Percentiles rank a stretch among this genome's conserved stretches.
Conservation (phyloP, 2,888 invertebrate species). For the Parnassius orleans region DNA sequence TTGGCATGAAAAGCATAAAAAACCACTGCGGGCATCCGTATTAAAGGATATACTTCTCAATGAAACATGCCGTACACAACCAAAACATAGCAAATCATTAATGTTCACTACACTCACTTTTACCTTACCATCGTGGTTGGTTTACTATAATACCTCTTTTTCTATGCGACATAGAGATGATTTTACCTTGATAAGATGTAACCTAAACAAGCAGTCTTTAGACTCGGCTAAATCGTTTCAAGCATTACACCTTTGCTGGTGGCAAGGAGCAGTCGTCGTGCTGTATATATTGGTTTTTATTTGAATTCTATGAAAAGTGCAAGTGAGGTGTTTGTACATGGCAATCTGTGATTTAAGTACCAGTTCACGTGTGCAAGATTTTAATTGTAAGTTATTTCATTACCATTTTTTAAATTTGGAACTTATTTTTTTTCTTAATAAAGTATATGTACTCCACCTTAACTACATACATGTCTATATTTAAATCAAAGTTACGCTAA, state of each 20-base stretch:
- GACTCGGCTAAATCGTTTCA: constrained; percentile 19
- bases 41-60: constrained; percentile 3
- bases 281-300: constrained; percentile 13
- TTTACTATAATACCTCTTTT: constrained; percentile 5
- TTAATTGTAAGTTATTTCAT: constrained; percentile 4
- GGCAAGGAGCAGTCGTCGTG: constrained; percentile 31
- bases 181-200: not conserved
- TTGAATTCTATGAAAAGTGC: constrained; percentile 1
- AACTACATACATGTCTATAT: no score
- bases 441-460: no score
- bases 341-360: not conserved
- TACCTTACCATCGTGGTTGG: not conserved
- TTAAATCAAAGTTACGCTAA: no score
- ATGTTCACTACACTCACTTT: constrained; percentile 21
- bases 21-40: not conserved
- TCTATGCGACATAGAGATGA: not conserved
- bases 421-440: not conserved
- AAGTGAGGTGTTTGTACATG: constrained; percentile 17
- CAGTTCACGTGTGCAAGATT: constrained; percentile 1
- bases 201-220: constrained; percentile 15
- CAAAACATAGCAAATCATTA: constrained; percentile 18
- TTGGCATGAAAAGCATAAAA: not conserved
- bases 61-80: constrained; percentile 15
- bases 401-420: not conserved
- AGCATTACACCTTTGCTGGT: constrained; percentile 32